A percentile compares a stretch with the other conserved stretches of the same genome.
phyloP scores from a whole-genome alignment of 2,888 invertebrate species.

The Piscicola geometra region DNA sequence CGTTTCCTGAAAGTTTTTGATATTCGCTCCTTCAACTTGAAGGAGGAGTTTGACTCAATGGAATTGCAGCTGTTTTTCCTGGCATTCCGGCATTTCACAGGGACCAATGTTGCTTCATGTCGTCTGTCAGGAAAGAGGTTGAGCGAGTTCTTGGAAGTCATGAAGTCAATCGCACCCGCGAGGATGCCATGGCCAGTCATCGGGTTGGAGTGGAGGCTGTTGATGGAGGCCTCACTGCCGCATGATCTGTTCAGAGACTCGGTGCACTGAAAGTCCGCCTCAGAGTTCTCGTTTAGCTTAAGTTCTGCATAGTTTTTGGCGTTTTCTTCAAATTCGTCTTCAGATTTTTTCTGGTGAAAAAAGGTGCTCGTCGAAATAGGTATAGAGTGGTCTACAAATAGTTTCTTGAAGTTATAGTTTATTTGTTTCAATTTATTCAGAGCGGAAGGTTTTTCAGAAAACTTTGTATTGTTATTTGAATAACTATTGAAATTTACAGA shows the following conservation, averaged over 20 bases:
- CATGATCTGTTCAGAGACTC: neutral
- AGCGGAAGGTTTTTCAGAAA: no score
- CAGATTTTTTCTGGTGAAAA: neutral
- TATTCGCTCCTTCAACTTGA: neutral
- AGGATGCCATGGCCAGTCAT: neutral
- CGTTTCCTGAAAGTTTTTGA: neutral
- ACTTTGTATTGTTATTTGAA: no score
- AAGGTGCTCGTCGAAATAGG: neutral
- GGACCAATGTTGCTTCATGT: neutral
- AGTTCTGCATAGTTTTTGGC: neutral
- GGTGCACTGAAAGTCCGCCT: neutral
- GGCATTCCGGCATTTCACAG: neutral
- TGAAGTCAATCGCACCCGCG: neutral
- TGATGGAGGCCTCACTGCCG: neutral
- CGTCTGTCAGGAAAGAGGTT: neutral
- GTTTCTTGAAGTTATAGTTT: neutral
- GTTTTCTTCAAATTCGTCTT: neutral
- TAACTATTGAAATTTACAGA: no score
- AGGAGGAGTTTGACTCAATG: neutral
- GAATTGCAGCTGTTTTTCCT: neutral
- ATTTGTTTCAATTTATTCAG: no score
- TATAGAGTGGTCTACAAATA: neutral
- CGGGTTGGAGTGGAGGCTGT: neutral
- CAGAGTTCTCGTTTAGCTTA: neutral
- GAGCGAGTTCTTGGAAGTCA: neutral